Evolutionary conservation across 1,140 invertebrate genomes (phyloP), one percentile per base, ranked within the genome.

Genomic region (Grapholita molesta): DNA sequence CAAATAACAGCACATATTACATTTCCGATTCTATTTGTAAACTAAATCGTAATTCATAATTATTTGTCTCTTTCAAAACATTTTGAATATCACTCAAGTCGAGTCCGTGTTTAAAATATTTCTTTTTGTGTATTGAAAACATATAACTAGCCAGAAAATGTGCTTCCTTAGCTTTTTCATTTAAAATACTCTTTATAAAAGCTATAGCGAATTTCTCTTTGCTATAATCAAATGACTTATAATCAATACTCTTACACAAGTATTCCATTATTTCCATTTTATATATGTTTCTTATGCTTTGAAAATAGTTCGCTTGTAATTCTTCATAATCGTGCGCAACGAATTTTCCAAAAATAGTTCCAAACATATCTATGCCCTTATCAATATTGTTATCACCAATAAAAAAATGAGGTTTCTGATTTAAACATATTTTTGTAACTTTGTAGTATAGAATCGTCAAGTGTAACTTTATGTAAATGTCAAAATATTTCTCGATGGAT

Each of bases 371-470:
- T 32, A 77, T 71, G n/a, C 75, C 79, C 7, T 83, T 73, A 4
- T 64, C 69, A 38, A 33, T 23, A 52, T 77, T 77, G n/a, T 33
- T 30, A 11, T 48, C 23, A 28, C 81, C 64, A 8, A 73, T 67
- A 42, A 84, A 84, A 3, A 78, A 53, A 18, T 73, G 65, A 5
- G 79, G 76, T 21, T 75, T 70, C 24, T 75, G 48, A 70, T 78
- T 76, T 0, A 79, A n/a, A 30, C 73, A 66, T 18, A 80, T 73
- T 42, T 73, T 68, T 3, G 87, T 68, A 15, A 83, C 70, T 32
- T 78, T 83, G 35, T 69, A 83, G 67, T 84, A 89, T 9, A 82
- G 66, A 77, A 85, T 83, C 9, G 75, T 85, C n/a, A 85, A 69
- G 61, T 86, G 80, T 24, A 89, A 72, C 12, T 71, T 42, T 0